Percentiles rank a stretch among this genome's conserved stretches.
phyloP scores from a whole-genome alignment of 2,113 vertebrate species.

The Psittacara wagleri region DNA sequence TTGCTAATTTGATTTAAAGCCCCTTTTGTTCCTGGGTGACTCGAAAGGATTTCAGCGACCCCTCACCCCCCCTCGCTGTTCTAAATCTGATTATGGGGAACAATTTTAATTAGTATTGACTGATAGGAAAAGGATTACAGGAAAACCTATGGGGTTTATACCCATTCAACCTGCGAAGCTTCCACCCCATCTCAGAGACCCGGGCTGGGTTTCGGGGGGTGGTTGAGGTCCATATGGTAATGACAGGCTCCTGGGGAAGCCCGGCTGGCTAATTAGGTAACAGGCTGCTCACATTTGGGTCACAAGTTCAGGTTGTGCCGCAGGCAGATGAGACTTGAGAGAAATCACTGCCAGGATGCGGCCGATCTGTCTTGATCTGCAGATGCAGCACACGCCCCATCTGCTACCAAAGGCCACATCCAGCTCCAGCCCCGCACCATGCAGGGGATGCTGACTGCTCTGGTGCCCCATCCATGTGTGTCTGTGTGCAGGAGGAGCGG shows the following conservation, averaged over 20 bases:
- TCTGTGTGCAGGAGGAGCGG: background rate
- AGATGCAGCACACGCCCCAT: background rate
- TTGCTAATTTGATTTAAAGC: background rate
- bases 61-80: background rate
- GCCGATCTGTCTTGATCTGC: background rate
- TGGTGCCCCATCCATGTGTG: fast-evolving
- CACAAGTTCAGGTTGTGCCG: slow-evolving; percentile 44
- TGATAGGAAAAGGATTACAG: slow-evolving; percentile 9
- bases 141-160: background rate
- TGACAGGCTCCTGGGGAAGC: background rate
- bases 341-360: background rate
- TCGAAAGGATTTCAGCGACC: background rate
- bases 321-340: background rate
- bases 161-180: background rate
- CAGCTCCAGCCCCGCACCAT: fast-evolving
- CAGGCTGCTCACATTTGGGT: slow-evolving; percentile 46
- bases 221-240: background rate
- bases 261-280: background rate
- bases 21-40: background rate
- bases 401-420: background rate
- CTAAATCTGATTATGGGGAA: slow-evolving; percentile 45
- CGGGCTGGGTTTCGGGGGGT: background rate
- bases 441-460: background rate
- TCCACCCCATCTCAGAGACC: background rate
- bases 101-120: slow-evolving; percentile 51